Base-by-base conservation (phyloP, 1,140 invertebrate species). In the Drosophila navojoa region DNA sequence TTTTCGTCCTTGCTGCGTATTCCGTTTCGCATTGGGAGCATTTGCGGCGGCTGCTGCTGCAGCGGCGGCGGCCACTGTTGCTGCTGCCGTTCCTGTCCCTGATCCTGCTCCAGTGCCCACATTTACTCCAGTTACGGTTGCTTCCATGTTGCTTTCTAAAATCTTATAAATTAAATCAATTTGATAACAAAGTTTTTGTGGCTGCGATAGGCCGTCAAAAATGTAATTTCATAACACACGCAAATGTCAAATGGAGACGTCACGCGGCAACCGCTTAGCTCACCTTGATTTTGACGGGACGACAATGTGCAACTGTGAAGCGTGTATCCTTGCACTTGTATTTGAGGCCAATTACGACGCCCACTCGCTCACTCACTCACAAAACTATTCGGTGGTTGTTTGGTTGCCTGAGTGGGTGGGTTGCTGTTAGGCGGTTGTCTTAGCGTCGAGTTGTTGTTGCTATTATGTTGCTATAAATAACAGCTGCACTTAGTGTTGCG, bases 1-100 rank as follows among this genome's bases (percentile, higher is more conserved):
- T 77, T 96, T 96, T 13, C 94, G 86, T 15, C 90, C 87, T 6
- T 81, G 90, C 13, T 80, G 79, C 7, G 71, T 79, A 22, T 15
- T 55, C 15, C 86, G 78, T 27, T 90, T 82, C 9, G 45, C 38
- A 32, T 71, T 81, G 22, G 71, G 10, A 9, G 54, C 49, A 15
- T 55, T 35, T 10, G 67, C 25, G 2, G 47, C 38, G 6, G 71
- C 35, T 6, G 60, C 52, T 7, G 62, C 16, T 4, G 50, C 16
- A 9, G 44, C 25, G 59, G 62, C 32, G 4, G 67, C 69, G 25
- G 62, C 44, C 2, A 59, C 53, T 10, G 62, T 13, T 6, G 52
- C 10, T 15, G 45, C 15, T 55, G 59, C 35, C 5, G 67, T 29
- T 29, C 27, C 44, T 3, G 63, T 22, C n/a, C n/a, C n/a, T n/a